These are phyloP conservation scores for Pardalotus punctatus DNA, from an alignment of 2,113 vertebrate species.

Conservation along the genomic window DNA sequence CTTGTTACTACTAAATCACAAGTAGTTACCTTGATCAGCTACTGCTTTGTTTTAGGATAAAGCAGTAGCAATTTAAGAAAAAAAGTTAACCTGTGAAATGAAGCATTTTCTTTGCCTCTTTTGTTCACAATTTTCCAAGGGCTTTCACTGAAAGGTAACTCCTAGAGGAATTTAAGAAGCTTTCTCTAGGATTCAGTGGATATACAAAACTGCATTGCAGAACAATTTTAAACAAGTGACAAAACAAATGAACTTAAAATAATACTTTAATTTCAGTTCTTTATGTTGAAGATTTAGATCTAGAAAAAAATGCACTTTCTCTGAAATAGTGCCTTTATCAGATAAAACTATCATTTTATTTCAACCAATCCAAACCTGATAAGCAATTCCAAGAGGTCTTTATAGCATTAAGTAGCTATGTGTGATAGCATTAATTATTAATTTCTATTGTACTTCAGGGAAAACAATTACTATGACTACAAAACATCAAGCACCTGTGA, in stretches of 20 bases:
- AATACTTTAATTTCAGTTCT: background rate
- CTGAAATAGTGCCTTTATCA: background rate
- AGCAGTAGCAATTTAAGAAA: background rate
- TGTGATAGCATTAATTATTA: conserved; percentile 67
- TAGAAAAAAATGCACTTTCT: background rate
- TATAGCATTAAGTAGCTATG: conserved; percentile 58
- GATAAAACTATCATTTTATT: conserved; percentile 3
- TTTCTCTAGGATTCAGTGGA: background rate
- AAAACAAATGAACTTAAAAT: conserved; percentile 11
- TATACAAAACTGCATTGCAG: background rate
- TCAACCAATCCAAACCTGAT: conserved; percentile 17
- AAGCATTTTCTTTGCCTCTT: conserved; percentile 14
- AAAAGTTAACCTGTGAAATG: background rate
- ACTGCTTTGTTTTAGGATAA: background rate
- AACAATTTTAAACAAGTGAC: background rate
- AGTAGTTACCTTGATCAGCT: background rate
- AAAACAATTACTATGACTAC: conserved; percentile 57
- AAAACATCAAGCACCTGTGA: conserved; percentile 55
- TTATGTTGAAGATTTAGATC: background rate
- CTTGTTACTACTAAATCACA: background rate
- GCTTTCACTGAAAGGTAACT: background rate
- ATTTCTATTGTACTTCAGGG: conserved; percentile 60
- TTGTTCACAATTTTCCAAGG: background rate
- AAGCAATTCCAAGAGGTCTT: conserved; percentile 53
- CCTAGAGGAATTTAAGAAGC: background rate